Percentiles rank a stretch among this genome's conserved stretches.
These are phyloP conservation scores for Ramphastos sulfuratus DNA, from an alignment of 2,113 vertebrate genomes.

Conservation along the genomic window DNA sequence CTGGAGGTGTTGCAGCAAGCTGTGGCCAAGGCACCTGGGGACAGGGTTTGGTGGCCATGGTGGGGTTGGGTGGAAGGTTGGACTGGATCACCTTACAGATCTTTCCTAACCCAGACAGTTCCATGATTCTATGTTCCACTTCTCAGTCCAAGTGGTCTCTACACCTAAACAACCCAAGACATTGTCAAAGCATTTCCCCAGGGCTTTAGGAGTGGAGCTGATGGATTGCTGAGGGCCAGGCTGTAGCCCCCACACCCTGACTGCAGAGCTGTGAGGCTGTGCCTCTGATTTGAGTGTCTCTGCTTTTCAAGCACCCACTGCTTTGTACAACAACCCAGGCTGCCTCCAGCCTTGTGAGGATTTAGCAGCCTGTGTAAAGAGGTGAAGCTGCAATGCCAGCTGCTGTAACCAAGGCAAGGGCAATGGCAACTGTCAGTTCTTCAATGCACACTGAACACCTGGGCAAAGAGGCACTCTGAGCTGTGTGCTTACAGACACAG, in stretches of 20 bases:
- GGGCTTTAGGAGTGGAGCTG: background rate
- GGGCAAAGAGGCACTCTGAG: background rate
- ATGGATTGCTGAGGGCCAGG: background rate
- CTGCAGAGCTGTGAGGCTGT: background rate
- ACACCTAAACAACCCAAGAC: background rate
- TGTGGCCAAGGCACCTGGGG: too few species aligned
- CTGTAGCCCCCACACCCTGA: background rate
- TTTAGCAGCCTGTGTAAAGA: background rate
- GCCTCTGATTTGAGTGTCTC: background rate
- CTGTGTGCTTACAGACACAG: constrained; percentile 83
- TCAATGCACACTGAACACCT: background rate
- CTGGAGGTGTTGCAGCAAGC: too few species aligned
- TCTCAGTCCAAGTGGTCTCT: background rate
- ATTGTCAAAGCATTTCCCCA: background rate
- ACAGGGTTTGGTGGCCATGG: too few species aligned
- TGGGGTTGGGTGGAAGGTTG: too few species aligned
- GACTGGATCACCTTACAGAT: too few species aligned
- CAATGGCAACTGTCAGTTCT: background rate
- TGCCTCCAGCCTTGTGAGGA: background rate
- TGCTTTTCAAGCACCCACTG: background rate
- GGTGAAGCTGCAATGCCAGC: background rate
- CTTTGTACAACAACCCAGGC: background rate
- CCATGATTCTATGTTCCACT: background rate
- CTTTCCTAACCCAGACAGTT: too few species aligned
- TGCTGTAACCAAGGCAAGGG: background rate